A percentile compares a stretch with the other conserved stretches of the same genome.
These are phyloP conservation scores for Caenorhabditis japonica DNA, from an alignment of 2,888 invertebrate species.

Conservation along the genomic window DNA sequence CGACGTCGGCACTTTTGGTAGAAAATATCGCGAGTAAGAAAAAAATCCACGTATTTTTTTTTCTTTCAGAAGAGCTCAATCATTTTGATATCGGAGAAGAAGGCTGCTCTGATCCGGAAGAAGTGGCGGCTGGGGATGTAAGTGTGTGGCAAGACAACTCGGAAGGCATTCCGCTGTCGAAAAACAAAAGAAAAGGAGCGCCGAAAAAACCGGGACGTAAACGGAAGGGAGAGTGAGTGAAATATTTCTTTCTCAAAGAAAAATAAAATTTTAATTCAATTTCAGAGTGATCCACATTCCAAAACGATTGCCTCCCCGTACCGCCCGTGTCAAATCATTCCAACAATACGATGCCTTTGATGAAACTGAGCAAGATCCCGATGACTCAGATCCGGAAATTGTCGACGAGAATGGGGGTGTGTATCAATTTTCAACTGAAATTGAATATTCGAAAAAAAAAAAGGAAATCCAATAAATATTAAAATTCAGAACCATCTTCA, in stretches of 20 bases:
- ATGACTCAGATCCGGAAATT: slow-evolving; percentile 36
- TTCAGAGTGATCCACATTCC: slow-evolving; percentile 37
- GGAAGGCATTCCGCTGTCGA: background rate
- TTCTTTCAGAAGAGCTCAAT: slow-evolving; percentile 58
- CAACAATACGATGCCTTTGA: slow-evolving; percentile 40
- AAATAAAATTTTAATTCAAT: background rate
- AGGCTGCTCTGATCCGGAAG: slow-evolving; percentile 41
- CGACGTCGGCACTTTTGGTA: slow-evolving; percentile 43
- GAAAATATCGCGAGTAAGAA: too few relatives aligned
- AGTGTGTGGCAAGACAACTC: slow-evolving; percentile 18
- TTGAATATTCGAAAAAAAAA: background rate
- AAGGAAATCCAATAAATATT: slow-evolving; percentile 1
- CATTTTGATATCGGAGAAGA: slow-evolving; percentile 61
- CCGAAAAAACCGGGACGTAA: slow-evolving; percentile 17
- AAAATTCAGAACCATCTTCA: slow-evolving; percentile 26
- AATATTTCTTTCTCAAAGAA: background rate
- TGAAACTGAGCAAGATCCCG: slow-evolving; percentile 15
- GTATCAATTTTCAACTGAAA: background rate
- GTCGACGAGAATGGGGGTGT: slow-evolving; percentile 37
- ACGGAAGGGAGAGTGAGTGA: slow-evolving; percentile 32
- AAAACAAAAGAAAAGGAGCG: slow-evolving; percentile 6
- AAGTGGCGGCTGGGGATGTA: slow-evolving; percentile 50
- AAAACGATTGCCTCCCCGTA: slow-evolving; percentile 30
- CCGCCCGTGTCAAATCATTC: slow-evolving; percentile 29
- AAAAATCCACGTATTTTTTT: too few relatives aligned